These are phyloP conservation scores for Romanogobio albipinnatus DNA, from an alignment of 2,113 vertebrate species.

Conservation along the genomic window DNA sequence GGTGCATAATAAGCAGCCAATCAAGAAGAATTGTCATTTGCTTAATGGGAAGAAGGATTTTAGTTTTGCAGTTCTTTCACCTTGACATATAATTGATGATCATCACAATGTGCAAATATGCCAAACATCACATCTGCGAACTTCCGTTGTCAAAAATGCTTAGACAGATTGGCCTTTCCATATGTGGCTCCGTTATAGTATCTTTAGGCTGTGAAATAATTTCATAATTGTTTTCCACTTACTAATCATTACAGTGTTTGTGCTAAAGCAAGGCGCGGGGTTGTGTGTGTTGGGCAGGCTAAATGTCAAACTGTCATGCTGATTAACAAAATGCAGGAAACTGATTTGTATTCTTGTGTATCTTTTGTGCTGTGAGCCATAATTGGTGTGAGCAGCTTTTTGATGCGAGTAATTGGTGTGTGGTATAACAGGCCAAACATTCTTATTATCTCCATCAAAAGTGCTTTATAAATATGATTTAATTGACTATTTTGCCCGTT, in stretches of 20 bases:
- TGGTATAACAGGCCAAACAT: background rate
- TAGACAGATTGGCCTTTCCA: background rate
- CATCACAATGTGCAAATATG: slow-evolving; percentile 5
- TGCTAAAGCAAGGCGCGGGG: background rate
- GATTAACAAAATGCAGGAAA: slow-evolving; percentile 11
- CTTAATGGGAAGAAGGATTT: slow-evolving; percentile 33
- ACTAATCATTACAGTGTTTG: background rate
- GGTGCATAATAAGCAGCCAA: slow-evolving; percentile 43
- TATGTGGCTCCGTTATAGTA: background rate
- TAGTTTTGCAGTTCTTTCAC: background rate
- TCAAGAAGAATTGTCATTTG: slow-evolving; percentile 43
- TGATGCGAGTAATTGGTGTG: background rate
- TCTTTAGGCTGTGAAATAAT: slow-evolving; percentile 19
- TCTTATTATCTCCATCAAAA: slow-evolving; percentile 6
- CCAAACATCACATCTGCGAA: slow-evolving; percentile 3
- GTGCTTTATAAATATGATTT: slow-evolving; percentile 9
- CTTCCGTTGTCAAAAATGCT: background rate
- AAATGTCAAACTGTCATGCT: slow-evolving; percentile 34
- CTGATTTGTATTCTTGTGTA: background rate
- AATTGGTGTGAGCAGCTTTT: slow-evolving; percentile 29
- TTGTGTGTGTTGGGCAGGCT: slow-evolving; percentile 16
- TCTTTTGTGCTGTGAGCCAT: background rate
- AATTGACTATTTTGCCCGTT: background rate
- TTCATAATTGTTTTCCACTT: slow-evolving; percentile 14
- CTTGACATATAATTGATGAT: slow-evolving; percentile 24